These are phyloP conservation scores for Psylliodes chrysocephalus DNA, from an alignment of 2,888 invertebrate species.

Conservation along the genomic window DNA sequence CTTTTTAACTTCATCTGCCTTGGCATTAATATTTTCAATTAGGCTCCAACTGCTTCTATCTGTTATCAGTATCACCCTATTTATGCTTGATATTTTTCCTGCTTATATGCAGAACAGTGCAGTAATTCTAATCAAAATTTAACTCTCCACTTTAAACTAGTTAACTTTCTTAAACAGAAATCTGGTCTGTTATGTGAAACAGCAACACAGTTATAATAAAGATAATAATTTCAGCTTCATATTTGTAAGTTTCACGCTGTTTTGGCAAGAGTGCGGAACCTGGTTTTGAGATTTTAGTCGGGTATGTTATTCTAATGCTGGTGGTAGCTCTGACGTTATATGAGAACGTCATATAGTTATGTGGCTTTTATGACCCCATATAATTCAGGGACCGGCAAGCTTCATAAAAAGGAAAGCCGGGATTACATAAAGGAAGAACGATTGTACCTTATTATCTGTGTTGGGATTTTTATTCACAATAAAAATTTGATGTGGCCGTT, in stretches of 20 bases:
- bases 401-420: slow-evolving; percentile 25
- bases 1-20: no score
- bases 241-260: background rate
- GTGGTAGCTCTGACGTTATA: slow-evolving; percentile 13
- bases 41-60: no score
- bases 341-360: slow-evolving; percentile 30
- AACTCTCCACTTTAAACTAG: no score
- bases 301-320: slow-evolving; percentile 11
- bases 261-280: background rate
- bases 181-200: no score
- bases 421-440: slow-evolving; percentile 24
- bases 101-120: no score
- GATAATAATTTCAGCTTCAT: no score
- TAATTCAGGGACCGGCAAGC: slow-evolving; percentile 23
- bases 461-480: slow-evolving; percentile 12
- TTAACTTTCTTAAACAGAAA: no score
- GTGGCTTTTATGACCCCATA: slow-evolving; percentile 29
- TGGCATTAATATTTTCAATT: no score
- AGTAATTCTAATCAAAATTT: no score
- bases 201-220: no score
- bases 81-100: no score
- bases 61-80: no score
- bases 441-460: slow-evolving; percentile 26
- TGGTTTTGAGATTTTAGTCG: slow-evolving; percentile 10
- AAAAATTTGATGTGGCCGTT: slow-evolving; percentile 5